Evolutionary conservation across 1,140 invertebrate species (phyloP), one percentile per base, ranked within the genome.

Genomic region (Drosophila suzukii): DNA sequence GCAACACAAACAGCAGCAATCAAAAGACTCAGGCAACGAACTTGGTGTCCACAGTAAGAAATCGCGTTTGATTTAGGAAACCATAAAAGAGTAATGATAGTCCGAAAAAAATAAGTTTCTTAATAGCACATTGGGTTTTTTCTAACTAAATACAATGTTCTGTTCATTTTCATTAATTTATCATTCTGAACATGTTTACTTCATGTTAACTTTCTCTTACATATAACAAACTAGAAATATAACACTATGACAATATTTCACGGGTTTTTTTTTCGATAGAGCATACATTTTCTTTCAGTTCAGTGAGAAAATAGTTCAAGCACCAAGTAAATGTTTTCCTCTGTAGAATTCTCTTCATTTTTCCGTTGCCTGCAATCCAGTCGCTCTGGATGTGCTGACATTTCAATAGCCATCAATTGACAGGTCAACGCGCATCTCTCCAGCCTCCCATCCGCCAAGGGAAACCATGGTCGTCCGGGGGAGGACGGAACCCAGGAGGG

Each of bases 391-490:
- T 71, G 72, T 61, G 76, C 88, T 92, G 91, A 92, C 91, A 91
- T 92, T 92, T 92, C 91, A 92, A 92, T 92, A 92, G 90, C 77
- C 74, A 75, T 65, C 75, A 91, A 91, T 91, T 92, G 91, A 92
- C 91, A 91, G 91, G 91, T 91, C 90, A 92, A 92, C 91, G 91
- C 90, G 83, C 90, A 91, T 71, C 62, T 63, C 49, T 11, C 34
- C 50, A 43, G 71, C 47, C 61, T 57, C 53, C 36, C 15, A 50
- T 15, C 41, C 41, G 7, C 41, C 11, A n/a, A 13, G 70, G 43
- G 50, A 32, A 49, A 34, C 20, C 32, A 15, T 11, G 41, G 34
- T 32, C 11, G 24, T 6, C 15, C 13, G 32, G n/a, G 20, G 20
- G 20, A 20, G 20, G 2, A 20, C 20, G 20, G 20, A 20, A 20